Conservation (phyloP, 2,113 vertebrate genomes). For the Okapia johnstoni region DNA sequence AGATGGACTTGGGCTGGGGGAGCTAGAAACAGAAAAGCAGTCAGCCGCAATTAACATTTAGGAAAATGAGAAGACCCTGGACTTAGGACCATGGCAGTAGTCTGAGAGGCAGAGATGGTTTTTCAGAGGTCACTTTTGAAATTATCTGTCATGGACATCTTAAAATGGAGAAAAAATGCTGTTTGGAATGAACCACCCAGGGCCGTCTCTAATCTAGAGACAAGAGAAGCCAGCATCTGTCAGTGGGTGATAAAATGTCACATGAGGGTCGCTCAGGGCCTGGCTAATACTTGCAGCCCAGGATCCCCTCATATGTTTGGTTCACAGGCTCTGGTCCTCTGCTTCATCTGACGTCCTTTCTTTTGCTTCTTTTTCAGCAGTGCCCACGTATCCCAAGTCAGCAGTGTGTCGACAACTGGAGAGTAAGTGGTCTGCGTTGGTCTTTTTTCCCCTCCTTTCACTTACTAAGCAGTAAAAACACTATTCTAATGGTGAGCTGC, state of each 20-base stretch:
- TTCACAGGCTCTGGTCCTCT: neutral
- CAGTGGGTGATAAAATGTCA: neutral
- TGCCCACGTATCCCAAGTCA: slow-evolving; percentile 85
- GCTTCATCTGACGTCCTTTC: slow-evolving; percentile 53
- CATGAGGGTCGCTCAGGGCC: neutral
- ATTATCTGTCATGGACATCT: neutral
- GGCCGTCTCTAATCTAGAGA: neutral
- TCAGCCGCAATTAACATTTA: neutral
- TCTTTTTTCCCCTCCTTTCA: neutral
- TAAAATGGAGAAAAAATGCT: neutral
- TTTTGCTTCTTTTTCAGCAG: slow-evolving; percentile 77
- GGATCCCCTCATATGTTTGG: neutral
- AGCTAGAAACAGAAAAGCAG: neutral
- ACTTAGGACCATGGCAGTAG: neutral
- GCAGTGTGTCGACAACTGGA: slow-evolving; percentile 83
- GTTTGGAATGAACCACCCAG: neutral
- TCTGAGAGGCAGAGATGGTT: neutral
- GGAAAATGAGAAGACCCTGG: neutral
- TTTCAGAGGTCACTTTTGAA: neutral
- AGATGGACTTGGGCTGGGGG: neutral
- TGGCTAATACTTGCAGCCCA: neutral
- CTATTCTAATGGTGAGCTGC: neutral
- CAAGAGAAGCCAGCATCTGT: neutral
- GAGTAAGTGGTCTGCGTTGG: slow-evolving; percentile 85
- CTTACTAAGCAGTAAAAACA: neutral